Percentiles rank a stretch among this genome's conserved stretches.
phyloP scores from a whole-genome alignment of 2,113 vertebrate genomes.

The Mionectes macconnelli region DNA sequence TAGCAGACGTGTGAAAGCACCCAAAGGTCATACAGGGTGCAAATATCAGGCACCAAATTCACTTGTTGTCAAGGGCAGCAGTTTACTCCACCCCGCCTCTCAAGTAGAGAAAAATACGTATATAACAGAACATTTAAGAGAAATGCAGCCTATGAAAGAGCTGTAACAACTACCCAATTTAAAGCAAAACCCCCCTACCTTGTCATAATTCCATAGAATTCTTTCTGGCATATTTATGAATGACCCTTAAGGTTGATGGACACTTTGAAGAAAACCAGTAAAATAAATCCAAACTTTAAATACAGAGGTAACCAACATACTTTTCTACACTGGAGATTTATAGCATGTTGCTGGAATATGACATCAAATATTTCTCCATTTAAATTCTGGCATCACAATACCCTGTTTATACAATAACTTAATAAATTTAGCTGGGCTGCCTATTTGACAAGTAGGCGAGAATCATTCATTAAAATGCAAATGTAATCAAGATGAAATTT shows the following conservation, averaged over 20 bases:
- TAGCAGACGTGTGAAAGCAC: not conserved
- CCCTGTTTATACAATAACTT: conserved; percentile 64
- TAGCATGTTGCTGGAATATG: not conserved
- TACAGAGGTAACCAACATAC: not conserved
- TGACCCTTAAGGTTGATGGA: not conserved
- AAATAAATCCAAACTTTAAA: not conserved
- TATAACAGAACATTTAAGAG: not conserved
- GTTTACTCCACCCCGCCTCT: not conserved
- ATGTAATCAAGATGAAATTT: conserved; percentile 71
- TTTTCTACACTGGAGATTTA: not conserved
- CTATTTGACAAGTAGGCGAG: conserved; percentile 71
- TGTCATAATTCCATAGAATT: not conserved
- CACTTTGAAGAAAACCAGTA: not conserved
- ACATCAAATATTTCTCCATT: conserved; percentile 61
- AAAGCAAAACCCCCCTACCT: not conserved
- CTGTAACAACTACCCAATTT: not conserved
- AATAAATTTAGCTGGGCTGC: conserved; percentile 63
- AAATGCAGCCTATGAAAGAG: not conserved
- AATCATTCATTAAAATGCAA: conserved; percentile 77
- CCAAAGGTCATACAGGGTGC: not conserved
- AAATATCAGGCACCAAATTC: not conserved
- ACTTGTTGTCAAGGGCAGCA: not conserved
- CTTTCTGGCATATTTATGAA: not conserved
- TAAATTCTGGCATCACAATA: conserved; percentile 38
- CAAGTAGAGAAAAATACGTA: conserved; percentile 2